Base-by-base conservation (phyloP, 2,888 invertebrate species). In the Drepanosiphum platanoidis region DNA sequence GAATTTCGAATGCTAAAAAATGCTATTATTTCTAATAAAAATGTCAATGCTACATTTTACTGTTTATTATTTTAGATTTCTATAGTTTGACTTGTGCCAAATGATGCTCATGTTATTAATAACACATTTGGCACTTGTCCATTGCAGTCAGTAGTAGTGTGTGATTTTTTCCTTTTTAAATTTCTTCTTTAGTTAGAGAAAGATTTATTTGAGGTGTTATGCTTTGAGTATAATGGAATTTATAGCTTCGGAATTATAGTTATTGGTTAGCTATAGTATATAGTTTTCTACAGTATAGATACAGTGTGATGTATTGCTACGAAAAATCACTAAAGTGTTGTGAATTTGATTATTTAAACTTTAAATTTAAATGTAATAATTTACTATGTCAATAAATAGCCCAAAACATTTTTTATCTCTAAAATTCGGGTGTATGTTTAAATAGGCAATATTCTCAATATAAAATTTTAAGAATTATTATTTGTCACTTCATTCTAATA, bases 41-140 rank as follows among this genome's bases (percentile, higher is more conserved):
- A 80, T 71, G 70, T 81, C 58, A 71, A 58, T 61, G 58, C 71
- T 39, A 32, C 22, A 58, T 71, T 81, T 81, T 81, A 39, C 36
- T 39, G 70, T 81, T 81, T 58, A 71, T 81, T 81, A 58, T 71
- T 71, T 71, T 61, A 81, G 71, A 58, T 81, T 71, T 71, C 71
- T 68, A 70, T 70, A 71, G 58, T 81, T 71, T 71, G 39, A 58
- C 71, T 81, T 61, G 64, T 82, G 82, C 82, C 82, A 74, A 83
- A 83, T 34, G 82, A 83, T 74, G 74, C 74, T 64, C 46, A 74
- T 36, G 82, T 83, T 83, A 83, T 83, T 83, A 83, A 83, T 83
- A 83, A 83, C 64, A 32, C 34, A 34, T 72, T 83, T 83, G 82
- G 82, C 82, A 27, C 22, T 27, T 64, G n/a, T 74, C 82, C 82